Conservation (phyloP, 1,140 invertebrate species). For the Diploscapter pachys region DNA sequence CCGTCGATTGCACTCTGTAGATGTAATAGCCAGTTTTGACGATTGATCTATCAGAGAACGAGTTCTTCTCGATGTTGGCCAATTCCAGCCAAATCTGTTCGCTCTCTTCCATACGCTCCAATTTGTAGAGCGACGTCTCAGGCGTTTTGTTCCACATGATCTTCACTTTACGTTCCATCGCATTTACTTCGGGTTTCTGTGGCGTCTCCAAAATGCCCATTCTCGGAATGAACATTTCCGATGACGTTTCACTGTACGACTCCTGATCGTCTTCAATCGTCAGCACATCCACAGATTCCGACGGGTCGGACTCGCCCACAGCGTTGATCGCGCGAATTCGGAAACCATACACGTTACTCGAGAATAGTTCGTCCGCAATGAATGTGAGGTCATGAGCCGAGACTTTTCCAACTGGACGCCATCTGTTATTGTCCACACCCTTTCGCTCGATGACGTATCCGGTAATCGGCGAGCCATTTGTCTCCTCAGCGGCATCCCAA, state of each 20-base stretch:
- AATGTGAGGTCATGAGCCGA: constrained; percentile 34
- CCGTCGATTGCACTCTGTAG: constrained; percentile 42
- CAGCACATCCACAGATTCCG: constrained; percentile 78
- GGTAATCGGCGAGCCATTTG: constrained; percentile 45
- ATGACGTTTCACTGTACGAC: constrained; percentile 16
- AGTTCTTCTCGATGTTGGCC: constrained; percentile 32
- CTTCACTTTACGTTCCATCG: constrained; percentile 30
- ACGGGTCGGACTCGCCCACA: constrained; percentile 84
- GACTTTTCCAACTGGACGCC: constrained; percentile 49
- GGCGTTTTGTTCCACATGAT: constrained; percentile 33
- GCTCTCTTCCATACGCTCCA: constrained; percentile 30
- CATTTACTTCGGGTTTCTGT: constrained; percentile 18
- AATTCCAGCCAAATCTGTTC: constrained; percentile 35
- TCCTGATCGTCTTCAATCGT: constrained; percentile 39
- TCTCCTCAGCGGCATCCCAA: constrained; percentile 43
- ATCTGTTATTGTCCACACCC: constrained; percentile 49
- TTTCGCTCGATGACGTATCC: constrained; percentile 54
- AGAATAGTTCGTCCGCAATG: constrained; percentile 84
- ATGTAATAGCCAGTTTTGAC: constrained; percentile 30
- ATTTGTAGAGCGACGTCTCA: constrained; percentile 24
- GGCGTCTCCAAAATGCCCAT: constrained; percentile 22
- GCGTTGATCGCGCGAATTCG: constrained; percentile 93
- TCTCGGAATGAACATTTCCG: constrained; percentile 21
- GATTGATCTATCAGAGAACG: constrained; percentile 32
- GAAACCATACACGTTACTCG: constrained; percentile 93